A percentile compares a stretch with the other conserved stretches of the same genome.
phyloP scores from a whole-genome alignment of 2,113 vertebrate genomes.

The Rhegmatorhina hoffmannsi region DNA sequence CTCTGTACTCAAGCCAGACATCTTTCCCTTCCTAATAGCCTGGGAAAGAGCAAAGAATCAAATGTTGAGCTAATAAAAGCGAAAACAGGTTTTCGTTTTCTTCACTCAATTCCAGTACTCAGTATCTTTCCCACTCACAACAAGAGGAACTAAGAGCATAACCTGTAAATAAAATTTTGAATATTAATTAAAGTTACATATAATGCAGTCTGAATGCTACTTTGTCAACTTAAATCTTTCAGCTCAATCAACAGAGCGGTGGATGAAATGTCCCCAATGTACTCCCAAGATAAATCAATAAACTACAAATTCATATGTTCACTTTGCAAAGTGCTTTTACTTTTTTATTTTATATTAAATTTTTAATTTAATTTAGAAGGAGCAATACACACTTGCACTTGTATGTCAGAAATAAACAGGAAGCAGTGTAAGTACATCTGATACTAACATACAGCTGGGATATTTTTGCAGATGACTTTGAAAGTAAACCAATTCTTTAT shows the following conservation, averaged over 20 bases:
- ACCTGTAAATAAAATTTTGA: not conserved
- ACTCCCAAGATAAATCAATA: not conserved
- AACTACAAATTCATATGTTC: not conserved
- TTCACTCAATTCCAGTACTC: not conserved
- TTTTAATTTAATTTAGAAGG: not conserved
- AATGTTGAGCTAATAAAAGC: not conserved
- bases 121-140: not conserved
- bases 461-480: not conserved
- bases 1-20: not conserved
- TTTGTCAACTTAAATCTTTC: not conserved
- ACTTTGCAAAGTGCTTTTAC: not conserved
- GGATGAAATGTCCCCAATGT: not conserved
- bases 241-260: not conserved
- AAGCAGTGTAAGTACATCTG: not conserved
- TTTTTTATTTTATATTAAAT: not conserved
- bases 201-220: not conserved
- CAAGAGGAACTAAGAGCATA: not conserved
- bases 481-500: slow-evolving; percentile 21
- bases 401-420: not conserved
- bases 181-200: not conserved
- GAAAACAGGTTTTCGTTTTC: not conserved
- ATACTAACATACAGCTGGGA: not conserved
- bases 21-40: not conserved
- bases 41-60: not conserved
- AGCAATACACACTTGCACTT: not conserved